Evolutionary conservation across 2,113 vertebrate genomes (phyloP).

Genomic region (Chionodraco myersi): DNA sequence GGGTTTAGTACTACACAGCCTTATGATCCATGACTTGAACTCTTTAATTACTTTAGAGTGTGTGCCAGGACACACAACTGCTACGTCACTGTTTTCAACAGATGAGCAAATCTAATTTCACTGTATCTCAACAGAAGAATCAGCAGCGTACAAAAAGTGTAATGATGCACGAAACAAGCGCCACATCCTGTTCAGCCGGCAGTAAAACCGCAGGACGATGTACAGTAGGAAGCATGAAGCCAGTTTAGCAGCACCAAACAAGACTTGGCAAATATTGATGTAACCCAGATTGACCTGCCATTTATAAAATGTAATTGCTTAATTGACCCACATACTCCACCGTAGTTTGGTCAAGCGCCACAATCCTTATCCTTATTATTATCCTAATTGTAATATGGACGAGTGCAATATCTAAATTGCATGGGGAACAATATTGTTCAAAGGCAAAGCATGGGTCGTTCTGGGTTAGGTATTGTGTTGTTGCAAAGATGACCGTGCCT

Average conservation of each 20-base stretch:
- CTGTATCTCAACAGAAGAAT: neutral
- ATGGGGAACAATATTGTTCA: too few relatives aligned
- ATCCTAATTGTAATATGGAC: too few relatives aligned
- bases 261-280: neutral
- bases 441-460: too few relatives aligned
- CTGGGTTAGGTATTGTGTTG: too few relatives aligned
- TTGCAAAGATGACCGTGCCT: too few relatives aligned
- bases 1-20: too few relatives aligned
- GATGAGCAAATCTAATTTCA: neutral
- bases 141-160: neutral
- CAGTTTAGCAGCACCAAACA: neutral
- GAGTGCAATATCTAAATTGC: too few relatives aligned
- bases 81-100: neutral
- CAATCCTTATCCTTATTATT: too few relatives aligned
- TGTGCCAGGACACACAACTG: neutral
- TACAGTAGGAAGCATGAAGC: neutral
- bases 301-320: neutral
- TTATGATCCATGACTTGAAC: neutral
- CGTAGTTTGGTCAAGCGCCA: neutral
- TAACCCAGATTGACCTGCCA: constrained; percentile 1
- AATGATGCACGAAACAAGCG: constrained; percentile 9
- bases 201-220: neutral
- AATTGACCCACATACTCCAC: neutral
- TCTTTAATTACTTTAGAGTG: neutral
- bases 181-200: constrained; percentile 16